phyloP scores from a whole-genome alignment of 2,888 invertebrate genomes.

The Eucriotettix oculatus region DNA sequence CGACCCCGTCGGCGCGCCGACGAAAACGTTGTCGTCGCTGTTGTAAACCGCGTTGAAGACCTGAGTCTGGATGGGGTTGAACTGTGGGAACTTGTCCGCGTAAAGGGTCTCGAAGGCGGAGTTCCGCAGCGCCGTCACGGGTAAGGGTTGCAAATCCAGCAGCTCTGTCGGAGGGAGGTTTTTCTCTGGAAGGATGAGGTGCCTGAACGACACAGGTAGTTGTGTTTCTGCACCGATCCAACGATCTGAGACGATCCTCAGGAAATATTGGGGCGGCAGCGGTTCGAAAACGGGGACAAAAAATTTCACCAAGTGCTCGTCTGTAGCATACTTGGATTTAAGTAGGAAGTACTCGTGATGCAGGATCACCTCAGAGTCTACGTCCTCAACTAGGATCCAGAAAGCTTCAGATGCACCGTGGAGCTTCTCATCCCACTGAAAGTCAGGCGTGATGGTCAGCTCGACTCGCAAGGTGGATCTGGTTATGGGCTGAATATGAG shows the following conservation, averaged over 20 bases:
- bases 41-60: conserved; percentile 98
- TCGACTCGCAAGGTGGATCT: conserved; percentile 84
- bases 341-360: conserved; percentile 93
- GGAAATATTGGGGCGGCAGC: conserved; percentile 93
- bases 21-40: conserved; percentile 93
- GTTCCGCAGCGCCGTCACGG: conserved; percentile 82
- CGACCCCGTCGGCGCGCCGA: conserved; percentile 83
- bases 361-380: conserved; percentile 71
- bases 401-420: conserved; percentile 63
- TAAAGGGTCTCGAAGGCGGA: conserved; percentile 74
- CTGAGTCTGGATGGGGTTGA: conserved; percentile 98
- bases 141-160: conserved; percentile 89
- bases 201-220: conserved; percentile 91
- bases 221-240: conserved; percentile 94
- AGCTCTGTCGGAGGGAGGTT: conserved; percentile 95
- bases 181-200: conserved; percentile 93
- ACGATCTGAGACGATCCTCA: conserved; percentile 75
- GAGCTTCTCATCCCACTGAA: conserved; percentile 96
- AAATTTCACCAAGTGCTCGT: conserved; percentile 93
- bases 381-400: conserved; percentile 78
- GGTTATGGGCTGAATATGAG: conserved; percentile 96
- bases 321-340: conserved; percentile 83
- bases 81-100: conserved; percentile 70
- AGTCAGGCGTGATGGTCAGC: conserved; percentile 93
- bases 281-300: conserved; percentile 99